These are phyloP conservation scores for Bagarius yarrelli DNA, from an alignment of 2,113 vertebrate genomes.

Conservation along the genomic window DNA sequence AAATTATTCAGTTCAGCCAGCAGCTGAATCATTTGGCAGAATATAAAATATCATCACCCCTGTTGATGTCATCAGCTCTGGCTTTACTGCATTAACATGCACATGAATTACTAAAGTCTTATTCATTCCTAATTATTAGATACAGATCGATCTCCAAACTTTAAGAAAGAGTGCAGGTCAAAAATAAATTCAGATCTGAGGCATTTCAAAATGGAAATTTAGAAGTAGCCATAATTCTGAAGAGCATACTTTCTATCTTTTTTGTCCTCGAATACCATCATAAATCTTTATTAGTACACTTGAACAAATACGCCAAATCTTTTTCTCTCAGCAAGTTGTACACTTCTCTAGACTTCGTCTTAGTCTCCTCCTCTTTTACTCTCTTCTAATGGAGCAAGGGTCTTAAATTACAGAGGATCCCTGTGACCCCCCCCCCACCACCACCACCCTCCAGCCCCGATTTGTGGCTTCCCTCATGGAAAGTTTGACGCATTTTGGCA, in stretches of 20 bases:
- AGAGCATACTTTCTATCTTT: constrained; percentile 49
- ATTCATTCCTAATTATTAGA: neutral
- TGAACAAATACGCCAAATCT: neutral
- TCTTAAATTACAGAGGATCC: constrained; percentile 65
- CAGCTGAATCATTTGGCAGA: neutral
- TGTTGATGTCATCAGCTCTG: neutral
- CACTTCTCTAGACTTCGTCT: neutral
- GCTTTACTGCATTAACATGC: neutral
- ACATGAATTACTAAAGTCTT: neutral
- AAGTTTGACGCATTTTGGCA: constrained; percentile 88
- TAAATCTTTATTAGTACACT: neutral
- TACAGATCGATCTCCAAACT: neutral
- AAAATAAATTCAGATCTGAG: neutral
- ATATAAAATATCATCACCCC: neutral
- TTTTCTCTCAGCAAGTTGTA: neutral
- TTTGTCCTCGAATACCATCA: constrained; percentile 29
- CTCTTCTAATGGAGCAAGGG: constrained; percentile 49
- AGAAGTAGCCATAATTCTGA: constrained; percentile 15
- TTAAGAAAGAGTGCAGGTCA: neutral
- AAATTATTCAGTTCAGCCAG: neutral
- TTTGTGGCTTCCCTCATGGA: constrained; percentile 87
- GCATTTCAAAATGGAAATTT: neutral
- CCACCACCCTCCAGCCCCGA: constrained; percentile 54
- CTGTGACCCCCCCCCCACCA: constrained; percentile 22
- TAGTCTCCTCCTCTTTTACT: constrained; percentile 17